Evolutionary conservation across 2,113 vertebrate species (phyloP), one percentile per base, ranked within the genome.

Genomic region (Spea multiplicata): DNA sequence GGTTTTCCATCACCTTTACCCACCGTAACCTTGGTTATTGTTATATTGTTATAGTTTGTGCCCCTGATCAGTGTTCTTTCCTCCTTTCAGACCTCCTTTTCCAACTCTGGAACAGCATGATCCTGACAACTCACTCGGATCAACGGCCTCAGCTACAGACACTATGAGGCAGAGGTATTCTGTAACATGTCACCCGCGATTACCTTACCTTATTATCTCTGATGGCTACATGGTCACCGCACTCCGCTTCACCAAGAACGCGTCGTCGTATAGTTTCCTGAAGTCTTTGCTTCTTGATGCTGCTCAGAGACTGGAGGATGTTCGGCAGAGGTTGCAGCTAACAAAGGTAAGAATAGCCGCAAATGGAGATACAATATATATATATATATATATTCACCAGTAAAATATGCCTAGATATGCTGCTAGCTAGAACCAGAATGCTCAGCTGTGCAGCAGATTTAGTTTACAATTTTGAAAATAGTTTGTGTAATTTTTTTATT

Each of bases 161-260:
- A 44, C 86, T 47, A 78, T 94, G 86, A 93, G 95, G 64, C 97
- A 99, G 88, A 93, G 93, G 9, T 99, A 94, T 84, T 99, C 95
- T 16, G 84, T 98, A 81, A 91, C 94, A 70, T 94, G 95, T 65
- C 97, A 99, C 74, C 93, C 96, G 1, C 90, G 89, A 12, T 86
- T 94, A 8, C 90, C 93, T 9, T 95, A 94, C 87, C 89, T 99
- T 75, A 84, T 99, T 53, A 89, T 96, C 73, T 99, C 97, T 50
- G 97, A 99, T 81, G 97, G 97, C 12, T 99, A 98, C 83, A 95
- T 95, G 93, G 81, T 95, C 82, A 97, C 96, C 3, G 88, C 94
- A 3, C 90, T 99, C 71, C 90, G 87, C 53, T 86, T 94, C 76
- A 81, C 86, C 6, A 87, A 86, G 8, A 86, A 53, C 44, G 79